Conservation (phyloP, 2,113 vertebrate species). For the Macheiramphus alcinus region DNA sequence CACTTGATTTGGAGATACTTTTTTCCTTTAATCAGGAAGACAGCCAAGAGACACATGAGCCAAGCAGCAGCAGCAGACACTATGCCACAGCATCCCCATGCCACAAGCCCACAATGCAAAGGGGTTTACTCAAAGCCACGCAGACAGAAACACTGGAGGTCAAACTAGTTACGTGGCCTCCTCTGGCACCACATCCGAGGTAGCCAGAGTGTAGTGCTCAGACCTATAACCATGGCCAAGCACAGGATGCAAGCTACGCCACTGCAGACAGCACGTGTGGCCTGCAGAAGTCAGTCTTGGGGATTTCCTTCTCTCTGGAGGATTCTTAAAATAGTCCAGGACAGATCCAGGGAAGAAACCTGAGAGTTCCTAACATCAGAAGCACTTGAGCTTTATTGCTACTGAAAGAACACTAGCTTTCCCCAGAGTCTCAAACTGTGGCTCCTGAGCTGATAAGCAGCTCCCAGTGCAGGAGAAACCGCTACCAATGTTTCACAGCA, state of each 20-base stretch:
- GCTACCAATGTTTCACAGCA: neutral
- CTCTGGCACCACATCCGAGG: neutral
- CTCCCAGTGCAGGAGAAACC: neutral
- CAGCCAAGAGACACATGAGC: neutral
- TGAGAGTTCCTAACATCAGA: neutral
- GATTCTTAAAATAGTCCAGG: neutral
- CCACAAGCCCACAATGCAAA: neutral
- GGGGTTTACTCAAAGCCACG: neutral
- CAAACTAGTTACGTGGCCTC: neutral
- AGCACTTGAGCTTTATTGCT: neutral
- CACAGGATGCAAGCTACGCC: rapidly evolving
- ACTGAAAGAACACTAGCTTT: neutral
- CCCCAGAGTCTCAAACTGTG: neutral
- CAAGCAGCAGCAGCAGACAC: neutral
- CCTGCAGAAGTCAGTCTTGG: neutral
- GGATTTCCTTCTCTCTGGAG: neutral
- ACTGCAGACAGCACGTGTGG: neutral
- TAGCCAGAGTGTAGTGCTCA: neutral
- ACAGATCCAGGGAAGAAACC: neutral
- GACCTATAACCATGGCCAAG: neutral
- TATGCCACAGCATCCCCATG: neutral
- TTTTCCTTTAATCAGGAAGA: neutral
- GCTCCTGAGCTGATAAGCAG: neutral
- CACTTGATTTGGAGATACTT: neutral
- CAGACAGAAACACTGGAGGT: neutral